phyloP scores from a whole-genome alignment of 2,888 invertebrate genomes.

The Cotesia congregata region DNA sequence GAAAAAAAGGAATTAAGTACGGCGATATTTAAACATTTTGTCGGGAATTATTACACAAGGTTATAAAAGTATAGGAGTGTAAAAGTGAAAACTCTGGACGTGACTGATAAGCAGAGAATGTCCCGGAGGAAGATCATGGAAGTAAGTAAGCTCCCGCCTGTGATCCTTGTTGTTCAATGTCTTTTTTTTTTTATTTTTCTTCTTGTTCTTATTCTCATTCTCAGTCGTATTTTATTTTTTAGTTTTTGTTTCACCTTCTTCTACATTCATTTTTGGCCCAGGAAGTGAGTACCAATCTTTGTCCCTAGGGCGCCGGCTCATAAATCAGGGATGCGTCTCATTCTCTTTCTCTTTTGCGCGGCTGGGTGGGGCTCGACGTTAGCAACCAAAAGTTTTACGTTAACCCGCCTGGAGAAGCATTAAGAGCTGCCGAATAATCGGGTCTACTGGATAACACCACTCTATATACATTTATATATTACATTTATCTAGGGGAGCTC shows the following conservation, averaged over 20 bases:
- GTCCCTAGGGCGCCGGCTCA: slow-evolving; percentile 50
- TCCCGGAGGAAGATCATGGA: slow-evolving; percentile 26
- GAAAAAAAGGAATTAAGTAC: not conserved
- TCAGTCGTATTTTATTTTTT: not conserved
- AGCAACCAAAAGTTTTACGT: slow-evolving; percentile 52
- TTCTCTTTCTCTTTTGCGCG: slow-evolving; percentile 32
- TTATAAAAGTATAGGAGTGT: slow-evolving; percentile 6
- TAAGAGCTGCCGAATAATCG: slow-evolving; percentile 38
- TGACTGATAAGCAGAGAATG: slow-evolving; percentile 39
- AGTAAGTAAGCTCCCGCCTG: slow-evolving; percentile 40
- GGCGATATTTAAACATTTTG: not conserved
- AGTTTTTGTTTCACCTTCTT: slow-evolving; percentile 37
- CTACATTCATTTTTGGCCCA: slow-evolving; percentile 20
- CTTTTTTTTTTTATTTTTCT: slow-evolving; percentile 24
- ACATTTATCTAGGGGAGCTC: not conserved
- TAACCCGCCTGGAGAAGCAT: slow-evolving; percentile 49
- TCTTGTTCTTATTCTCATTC: not conserved
- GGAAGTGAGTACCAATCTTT: slow-evolving; percentile 43
- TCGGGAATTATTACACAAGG: not conserved
- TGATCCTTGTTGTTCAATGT: slow-evolving; percentile 44
- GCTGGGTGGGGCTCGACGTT: slow-evolving; percentile 25
- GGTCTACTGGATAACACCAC: slow-evolving; percentile 14
- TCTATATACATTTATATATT: slow-evolving; percentile 28
- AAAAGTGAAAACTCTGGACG: slow-evolving; percentile 29
- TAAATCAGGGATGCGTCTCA: slow-evolving; percentile 57